Evolutionary conservation across 2,797 vertebrate genomes (phyloP).

Genomic region (Psittacula echo): DNA sequence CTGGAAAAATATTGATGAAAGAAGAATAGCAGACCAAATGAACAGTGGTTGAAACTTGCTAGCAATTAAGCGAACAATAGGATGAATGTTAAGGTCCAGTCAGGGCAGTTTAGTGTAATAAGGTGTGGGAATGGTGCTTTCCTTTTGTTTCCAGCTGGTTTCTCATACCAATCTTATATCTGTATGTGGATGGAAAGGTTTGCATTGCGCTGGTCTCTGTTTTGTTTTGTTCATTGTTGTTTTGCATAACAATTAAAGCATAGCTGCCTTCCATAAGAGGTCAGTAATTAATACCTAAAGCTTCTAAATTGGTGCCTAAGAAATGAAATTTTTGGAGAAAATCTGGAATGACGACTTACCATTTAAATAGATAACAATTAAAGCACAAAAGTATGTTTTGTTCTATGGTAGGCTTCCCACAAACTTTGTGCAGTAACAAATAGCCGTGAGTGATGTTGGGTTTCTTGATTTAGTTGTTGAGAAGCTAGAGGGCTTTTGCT

Average conservation of each 20-base stretch:
- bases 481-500: background rate
- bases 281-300: background rate
- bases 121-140: background rate
- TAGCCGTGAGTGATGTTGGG: background rate
- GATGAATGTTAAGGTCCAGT: slow-evolving; percentile 45
- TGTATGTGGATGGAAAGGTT: background rate
- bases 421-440: background rate
- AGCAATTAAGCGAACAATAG: slow-evolving; percentile 62
- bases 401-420: background rate
- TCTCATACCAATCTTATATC: background rate
- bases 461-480: background rate
- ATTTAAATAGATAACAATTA: background rate
- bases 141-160: background rate
- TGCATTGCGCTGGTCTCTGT: background rate
- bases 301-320: background rate
- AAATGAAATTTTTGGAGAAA: background rate
- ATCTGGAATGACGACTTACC: background rate
- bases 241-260: background rate
- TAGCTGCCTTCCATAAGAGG: background rate
- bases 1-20: slow-evolving; percentile 72
- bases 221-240: background rate
- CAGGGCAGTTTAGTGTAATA: slow-evolving; percentile 34
- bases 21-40: slow-evolving; percentile 64
- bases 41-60: slow-evolving; percentile 60
- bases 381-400: background rate